Evolutionary conservation across 2,888 invertebrate species (phyloP), one percentile per base, ranked within the genome.

Genomic region (Ernsta delagoae): DNA sequence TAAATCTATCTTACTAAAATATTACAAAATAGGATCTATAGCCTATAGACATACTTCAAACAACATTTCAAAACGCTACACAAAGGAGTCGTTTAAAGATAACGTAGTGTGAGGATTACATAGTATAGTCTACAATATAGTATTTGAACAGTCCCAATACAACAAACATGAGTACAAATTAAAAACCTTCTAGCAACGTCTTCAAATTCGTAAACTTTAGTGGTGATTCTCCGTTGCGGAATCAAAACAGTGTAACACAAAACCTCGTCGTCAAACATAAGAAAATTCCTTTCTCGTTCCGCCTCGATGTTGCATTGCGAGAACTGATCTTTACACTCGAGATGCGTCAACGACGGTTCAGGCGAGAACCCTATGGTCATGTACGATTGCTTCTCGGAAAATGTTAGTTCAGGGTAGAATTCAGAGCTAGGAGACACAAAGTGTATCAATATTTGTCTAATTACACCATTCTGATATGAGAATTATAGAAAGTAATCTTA

Each of bases 251-350:
- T 79, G 56, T 76, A 81, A 66, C 75, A 80, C 72, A 81, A 79
- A 53, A 83, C 76, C 62, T 90, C 88, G 60, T 86, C 81, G 54
- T 91, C 87, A 71, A 89, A 90, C 90, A 92, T 91, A 5, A 92
- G 77, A 59, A 85, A 93, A 73, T 78, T 86, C 75, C 83, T 87
- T 1, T 79, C 84, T 0, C 77, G 5, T 73, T 93, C 93, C 0
- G 67, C 75, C 24, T 91, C 90, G 11, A 92, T 72, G 72, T 93
- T 85, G 71, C 93, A 93, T 70, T 93, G 93, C 0, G 83, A 78
- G 3, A 73, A 81, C 70, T 85, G 83, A 70, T 92, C 90, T 5
- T 74, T 75, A 57, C 79, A 81, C 31, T 79, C 77, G 39, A 85
- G 60, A 0, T 77, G 48, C 0, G 82, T 78, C 12, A 77, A 24